phyloP scores from a whole-genome alignment of 2,888 invertebrate genomes.

The Cancer borealis region DNA sequence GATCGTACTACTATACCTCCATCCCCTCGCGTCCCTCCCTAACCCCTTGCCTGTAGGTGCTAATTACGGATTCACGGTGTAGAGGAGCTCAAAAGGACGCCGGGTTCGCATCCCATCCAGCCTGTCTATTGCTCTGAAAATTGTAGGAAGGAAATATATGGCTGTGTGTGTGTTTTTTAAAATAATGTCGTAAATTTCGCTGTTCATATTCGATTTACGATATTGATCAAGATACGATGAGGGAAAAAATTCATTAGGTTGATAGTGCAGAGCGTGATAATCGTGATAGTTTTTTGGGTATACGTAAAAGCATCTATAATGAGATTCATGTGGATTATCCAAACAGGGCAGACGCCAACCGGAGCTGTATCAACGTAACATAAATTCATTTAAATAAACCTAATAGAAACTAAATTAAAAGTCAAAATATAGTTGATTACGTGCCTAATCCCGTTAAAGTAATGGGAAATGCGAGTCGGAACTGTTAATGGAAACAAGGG shows the following conservation, averaged over 20 bases:
- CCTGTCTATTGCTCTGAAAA: not conserved
- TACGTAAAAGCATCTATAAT: not conserved
- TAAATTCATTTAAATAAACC: slow-evolving; percentile 17
- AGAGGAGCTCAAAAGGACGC: not conserved
- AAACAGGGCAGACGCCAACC: not conserved
- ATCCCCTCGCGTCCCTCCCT: not conserved
- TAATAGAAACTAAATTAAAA: slow-evolving; percentile 26
- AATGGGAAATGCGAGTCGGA: slow-evolving; percentile 24
- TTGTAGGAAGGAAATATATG: not conserved
- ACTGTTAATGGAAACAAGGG: slow-evolving; percentile 24
- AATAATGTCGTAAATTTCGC: not conserved
- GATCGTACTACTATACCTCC: not conserved
- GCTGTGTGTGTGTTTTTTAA: not conserved
- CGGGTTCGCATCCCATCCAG: not conserved
- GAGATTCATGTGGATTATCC: slow-evolving; percentile 13
- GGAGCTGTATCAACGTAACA: not conserved
- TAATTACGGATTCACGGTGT: slow-evolving; percentile 20
- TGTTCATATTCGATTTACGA: not conserved
- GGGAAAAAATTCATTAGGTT: not conserved
- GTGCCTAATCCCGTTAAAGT: slow-evolving; percentile 4
- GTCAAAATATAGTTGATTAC: slow-evolving; percentile 40
- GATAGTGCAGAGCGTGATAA: not conserved
- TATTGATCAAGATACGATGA: not conserved
- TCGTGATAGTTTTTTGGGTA: not conserved
- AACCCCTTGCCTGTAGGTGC: not conserved